phyloP scores from a whole-genome alignment of 2,113 vertebrate species.

The Cebus imitator region DNA sequence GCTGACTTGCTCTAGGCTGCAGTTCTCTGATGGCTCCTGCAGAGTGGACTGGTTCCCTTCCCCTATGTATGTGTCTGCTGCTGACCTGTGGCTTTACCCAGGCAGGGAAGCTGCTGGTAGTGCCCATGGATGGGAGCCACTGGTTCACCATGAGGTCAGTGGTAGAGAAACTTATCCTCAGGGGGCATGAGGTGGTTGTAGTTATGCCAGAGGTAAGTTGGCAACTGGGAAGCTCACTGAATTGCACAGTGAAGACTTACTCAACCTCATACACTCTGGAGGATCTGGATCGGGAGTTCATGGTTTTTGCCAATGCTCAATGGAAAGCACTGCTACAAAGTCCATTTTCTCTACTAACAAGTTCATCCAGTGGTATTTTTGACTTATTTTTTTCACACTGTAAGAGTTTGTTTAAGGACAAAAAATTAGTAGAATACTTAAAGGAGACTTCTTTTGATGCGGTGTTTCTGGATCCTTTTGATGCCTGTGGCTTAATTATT shows the following conservation, averaged over 20 bases:
- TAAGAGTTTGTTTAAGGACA: slow-evolving; percentile 61
- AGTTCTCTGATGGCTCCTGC: background rate
- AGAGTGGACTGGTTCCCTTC: fast-evolving
- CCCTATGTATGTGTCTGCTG: background rate
- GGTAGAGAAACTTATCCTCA: slow-evolving; percentile 84
- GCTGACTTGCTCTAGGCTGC: background rate
- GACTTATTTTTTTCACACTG: background rate
- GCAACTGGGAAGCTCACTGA: slow-evolving; percentile 58
- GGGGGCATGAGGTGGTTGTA: slow-evolving; percentile 86
- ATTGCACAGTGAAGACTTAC: slow-evolving; percentile 79
- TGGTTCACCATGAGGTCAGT: slow-evolving; percentile 90
- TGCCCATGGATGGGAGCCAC: slow-evolving; percentile 91
- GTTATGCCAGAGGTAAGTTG: slow-evolving; percentile 86
- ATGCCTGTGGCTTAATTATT: slow-evolving; percentile 66
- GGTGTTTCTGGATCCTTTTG: slow-evolving; percentile 67
- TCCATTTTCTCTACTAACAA: fast-evolving
- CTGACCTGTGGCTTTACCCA: slow-evolving; percentile 52
- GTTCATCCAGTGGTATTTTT: fast-evolving
- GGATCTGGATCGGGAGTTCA: slow-evolving; percentile 60
- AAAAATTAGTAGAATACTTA: slow-evolving; percentile 63
- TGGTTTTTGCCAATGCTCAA: fast-evolving
- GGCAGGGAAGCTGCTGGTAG: slow-evolving; percentile 86
- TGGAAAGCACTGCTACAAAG: fast-evolving
- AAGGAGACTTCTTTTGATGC: slow-evolving; percentile 75
- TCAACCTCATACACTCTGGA: slow-evolving; percentile 76